These are phyloP conservation scores for Cochlearius cochlearius DNA, from an alignment of 2,113 vertebrate genomes.

Conservation along the genomic window DNA sequence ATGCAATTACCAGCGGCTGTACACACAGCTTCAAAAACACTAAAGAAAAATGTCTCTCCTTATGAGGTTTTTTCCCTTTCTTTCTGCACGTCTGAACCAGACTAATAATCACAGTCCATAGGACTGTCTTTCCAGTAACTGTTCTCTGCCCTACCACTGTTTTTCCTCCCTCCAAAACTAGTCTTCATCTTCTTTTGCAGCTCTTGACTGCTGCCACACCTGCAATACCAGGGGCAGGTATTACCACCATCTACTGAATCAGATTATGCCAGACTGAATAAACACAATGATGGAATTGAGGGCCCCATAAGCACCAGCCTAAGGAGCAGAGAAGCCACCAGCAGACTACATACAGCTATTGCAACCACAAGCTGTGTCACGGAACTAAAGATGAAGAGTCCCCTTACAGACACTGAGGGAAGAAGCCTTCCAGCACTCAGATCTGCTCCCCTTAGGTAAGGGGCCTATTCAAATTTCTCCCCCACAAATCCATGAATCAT, in stretches of 20 bases:
- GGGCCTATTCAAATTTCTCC: not conserved
- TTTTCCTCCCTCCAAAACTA: not conserved
- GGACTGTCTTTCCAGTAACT: not conserved
- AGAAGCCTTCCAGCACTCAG: not conserved
- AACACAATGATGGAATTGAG: not conserved
- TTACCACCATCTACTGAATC: not conserved
- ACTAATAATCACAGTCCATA: not conserved
- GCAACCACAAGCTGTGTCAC: not conserved
- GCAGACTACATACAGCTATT: not conserved
- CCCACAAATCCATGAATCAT: not conserved
- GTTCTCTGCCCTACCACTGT: not conserved
- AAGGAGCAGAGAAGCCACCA: not conserved
- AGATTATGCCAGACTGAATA: not conserved
- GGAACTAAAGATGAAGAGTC: not conserved
- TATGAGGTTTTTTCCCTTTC: not conserved
- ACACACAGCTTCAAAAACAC: not conserved
- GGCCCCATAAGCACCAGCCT: not conserved
- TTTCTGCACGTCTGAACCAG: not conserved
- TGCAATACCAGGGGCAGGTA: not conserved
- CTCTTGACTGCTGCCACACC: not conserved
- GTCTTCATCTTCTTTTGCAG: not conserved
- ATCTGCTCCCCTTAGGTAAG: not conserved
- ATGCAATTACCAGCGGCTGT: not conserved
- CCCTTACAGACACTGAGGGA: rapidly evolving
- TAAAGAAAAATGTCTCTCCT: not conserved